These are phyloP conservation scores for Spizaetus ornatus DNA, from an alignment of 2,113 vertebrate species.

Conservation along the genomic window DNA sequence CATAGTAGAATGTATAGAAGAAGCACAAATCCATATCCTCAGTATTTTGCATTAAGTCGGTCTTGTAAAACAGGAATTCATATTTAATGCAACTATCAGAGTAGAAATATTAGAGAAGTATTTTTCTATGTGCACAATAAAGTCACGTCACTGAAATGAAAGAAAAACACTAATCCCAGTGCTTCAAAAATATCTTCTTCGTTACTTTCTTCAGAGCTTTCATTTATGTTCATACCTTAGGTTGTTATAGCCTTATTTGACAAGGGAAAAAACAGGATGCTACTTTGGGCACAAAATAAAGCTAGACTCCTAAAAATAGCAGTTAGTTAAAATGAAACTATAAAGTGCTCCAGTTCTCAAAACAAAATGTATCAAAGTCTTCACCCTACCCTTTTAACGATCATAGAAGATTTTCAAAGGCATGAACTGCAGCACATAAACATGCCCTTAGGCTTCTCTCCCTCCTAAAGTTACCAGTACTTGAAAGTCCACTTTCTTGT, in stretches of 20 bases:
- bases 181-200: neutral
- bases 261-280: neutral
- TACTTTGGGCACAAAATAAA: neutral
- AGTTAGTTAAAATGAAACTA: neutral
- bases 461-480: neutral
- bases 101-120: neutral
- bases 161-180: neutral
- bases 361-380: neutral
- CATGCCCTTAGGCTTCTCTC: neutral
- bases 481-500: neutral
- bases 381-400: neutral
- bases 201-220: neutral
- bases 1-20: neutral
- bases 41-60: neutral
- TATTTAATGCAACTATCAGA: neutral
- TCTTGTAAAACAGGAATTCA: neutral
- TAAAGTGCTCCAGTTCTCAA: neutral
- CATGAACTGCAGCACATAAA: neutral
- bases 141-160: neutral
- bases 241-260: neutral
- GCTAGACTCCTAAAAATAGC: neutral
- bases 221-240: neutral
- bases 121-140: neutral
- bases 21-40: neutral
- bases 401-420: conserved; percentile 17